phyloP scores from a whole-genome alignment of 2,888 invertebrate genomes.

The Ormia ochracea region DNA sequence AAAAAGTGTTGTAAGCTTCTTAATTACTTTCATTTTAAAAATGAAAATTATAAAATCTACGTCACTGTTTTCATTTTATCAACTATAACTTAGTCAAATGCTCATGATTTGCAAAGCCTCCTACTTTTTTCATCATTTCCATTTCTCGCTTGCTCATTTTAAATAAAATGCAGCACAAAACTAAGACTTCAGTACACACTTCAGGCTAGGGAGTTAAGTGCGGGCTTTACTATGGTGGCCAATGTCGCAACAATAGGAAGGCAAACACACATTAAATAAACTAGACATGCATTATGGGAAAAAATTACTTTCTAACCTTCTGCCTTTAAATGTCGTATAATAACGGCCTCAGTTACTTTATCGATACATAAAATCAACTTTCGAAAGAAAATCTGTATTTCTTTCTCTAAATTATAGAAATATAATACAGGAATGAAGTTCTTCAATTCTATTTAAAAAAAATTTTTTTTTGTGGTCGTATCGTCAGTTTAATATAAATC shows the following conservation, averaged over 20 bases:
- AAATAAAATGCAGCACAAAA: background rate
- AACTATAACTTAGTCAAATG: constrained; percentile 64
- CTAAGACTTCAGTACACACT: constrained; percentile 8
- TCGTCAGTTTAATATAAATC: too few relatives aligned
- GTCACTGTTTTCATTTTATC: constrained; percentile 63
- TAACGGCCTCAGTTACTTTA: too few relatives aligned
- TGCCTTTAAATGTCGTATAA: constrained; percentile 23
- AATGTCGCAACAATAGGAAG: constrained; percentile 18
- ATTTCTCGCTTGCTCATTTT: constrained; percentile 19
- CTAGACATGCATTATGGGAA: background rate
- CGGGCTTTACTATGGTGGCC: constrained; percentile 31
- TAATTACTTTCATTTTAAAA: background rate
- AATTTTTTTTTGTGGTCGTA: too few relatives aligned
- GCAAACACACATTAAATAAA: constrained; percentile 27
- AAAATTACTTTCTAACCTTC: background rate
- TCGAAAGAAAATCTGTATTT: too few relatives aligned
- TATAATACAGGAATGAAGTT: too few relatives aligned
- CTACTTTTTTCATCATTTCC: constrained; percentile 41
- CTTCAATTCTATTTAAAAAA: too few relatives aligned
- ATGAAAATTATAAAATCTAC: background rate
- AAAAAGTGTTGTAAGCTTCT: too few relatives aligned
- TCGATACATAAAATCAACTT: too few relatives aligned
- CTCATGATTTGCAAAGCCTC: constrained; percentile 57
- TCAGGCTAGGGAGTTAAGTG: constrained; percentile 18
- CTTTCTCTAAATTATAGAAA: too few relatives aligned